These are phyloP conservation scores for Aplocera efformata DNA, from an alignment of 2,888 invertebrate species.

Conservation along the genomic window DNA sequence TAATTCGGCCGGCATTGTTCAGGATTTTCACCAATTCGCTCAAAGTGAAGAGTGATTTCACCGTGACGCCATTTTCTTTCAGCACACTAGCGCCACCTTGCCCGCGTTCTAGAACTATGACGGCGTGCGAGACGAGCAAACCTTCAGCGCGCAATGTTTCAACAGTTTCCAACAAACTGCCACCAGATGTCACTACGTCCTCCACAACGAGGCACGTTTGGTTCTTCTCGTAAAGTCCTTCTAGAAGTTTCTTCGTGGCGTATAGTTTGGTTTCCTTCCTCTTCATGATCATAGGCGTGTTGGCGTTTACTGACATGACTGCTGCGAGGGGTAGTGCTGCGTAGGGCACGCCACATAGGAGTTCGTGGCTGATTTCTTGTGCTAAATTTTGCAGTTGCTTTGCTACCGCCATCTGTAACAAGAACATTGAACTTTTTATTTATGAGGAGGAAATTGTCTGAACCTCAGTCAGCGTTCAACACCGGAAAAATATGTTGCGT, in stretches of 20 bases:
- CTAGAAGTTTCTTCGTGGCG: slow-evolving; percentile 96
- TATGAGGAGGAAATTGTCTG: too few species aligned
- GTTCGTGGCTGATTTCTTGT: slow-evolving; percentile 70
- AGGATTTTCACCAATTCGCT: slow-evolving; percentile 83
- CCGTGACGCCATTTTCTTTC: slow-evolving; percentile 83
- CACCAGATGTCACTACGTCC: slow-evolving; percentile 96
- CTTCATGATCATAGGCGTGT: slow-evolving; percentile 92
- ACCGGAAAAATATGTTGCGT: too few species aligned
- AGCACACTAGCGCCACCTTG: slow-evolving; percentile 93
- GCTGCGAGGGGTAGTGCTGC: slow-evolving; percentile 97
- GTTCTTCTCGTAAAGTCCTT: slow-evolving; percentile 85
- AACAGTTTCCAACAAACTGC: slow-evolving; percentile 94
- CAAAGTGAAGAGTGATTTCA: slow-evolving; percentile 85
- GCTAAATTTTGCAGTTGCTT: slow-evolving; percentile 53
- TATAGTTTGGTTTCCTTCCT: slow-evolving; percentile 96
- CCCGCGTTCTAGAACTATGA: slow-evolving; percentile 94
- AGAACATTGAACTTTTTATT: slow-evolving; percentile 1
- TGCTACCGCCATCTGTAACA: slow-evolving; percentile 55
- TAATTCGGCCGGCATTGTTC: slow-evolving; percentile 82
- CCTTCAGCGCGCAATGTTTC: slow-evolving; percentile 83
- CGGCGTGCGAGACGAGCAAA: slow-evolving; percentile 86
- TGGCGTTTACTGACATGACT: slow-evolving; percentile 86
- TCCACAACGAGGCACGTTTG: slow-evolving; percentile 94
- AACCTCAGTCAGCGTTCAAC: too few species aligned
- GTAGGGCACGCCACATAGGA: slow-evolving; percentile 98